phyloP scores from a whole-genome alignment of 2,797 vertebrate species.

The Mormyrops boulengeri region DNA sequence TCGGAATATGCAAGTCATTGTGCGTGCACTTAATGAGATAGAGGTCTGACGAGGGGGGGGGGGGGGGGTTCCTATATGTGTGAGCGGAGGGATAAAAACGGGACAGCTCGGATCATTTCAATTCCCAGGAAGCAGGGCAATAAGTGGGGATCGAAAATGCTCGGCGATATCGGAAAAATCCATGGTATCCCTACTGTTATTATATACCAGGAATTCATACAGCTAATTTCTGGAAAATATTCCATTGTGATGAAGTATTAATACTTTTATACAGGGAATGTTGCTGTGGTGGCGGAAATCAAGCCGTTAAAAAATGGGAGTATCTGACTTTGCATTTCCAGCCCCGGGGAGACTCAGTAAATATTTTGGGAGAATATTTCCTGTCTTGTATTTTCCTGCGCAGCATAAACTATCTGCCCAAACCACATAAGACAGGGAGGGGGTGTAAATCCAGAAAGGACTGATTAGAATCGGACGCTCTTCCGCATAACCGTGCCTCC shows the following conservation, averaged over 20 bases:
- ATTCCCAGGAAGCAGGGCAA: not conserved
- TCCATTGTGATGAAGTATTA: not conserved
- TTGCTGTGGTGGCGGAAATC: not conserved
- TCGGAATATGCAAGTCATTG: not conserved
- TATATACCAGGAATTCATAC: not conserved
- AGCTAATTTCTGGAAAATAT: not conserved
- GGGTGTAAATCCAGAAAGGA: constrained; percentile 2
- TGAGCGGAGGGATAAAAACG: not conserved
- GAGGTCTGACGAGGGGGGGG: not conserved
- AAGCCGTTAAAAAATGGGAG: not conserved
- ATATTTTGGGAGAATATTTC: not conserved
- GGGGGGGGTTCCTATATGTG: not conserved
- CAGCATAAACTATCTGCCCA: not conserved
- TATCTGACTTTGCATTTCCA: not conserved
- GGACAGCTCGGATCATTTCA: not conserved
- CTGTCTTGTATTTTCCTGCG: not conserved
- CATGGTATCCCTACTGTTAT: not conserved
- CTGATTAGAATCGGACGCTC: constrained; percentile 16
- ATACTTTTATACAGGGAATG: not conserved
- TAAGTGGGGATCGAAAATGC: not conserved
- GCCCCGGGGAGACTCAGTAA: not conserved
- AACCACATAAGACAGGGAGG: not conserved
- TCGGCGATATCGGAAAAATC: not conserved
- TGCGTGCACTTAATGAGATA: not conserved
- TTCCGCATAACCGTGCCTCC: not conserved